Base-by-base conservation (phyloP, 2,888 invertebrate genomes). In the Theretra japonica region DNA sequence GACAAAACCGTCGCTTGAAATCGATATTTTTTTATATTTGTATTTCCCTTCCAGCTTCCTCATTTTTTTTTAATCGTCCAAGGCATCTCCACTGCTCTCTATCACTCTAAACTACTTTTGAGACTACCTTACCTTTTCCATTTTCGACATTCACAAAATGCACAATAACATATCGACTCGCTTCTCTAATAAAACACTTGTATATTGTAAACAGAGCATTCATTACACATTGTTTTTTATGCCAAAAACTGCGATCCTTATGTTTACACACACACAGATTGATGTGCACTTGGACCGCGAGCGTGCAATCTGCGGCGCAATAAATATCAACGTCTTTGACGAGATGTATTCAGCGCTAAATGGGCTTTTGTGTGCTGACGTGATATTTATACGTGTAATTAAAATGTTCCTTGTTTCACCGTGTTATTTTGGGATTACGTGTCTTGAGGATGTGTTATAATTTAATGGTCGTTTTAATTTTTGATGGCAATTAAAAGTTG, bases 301-400 rank as follows among this genome's bases (percentile, higher is more conserved):
- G 48, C 65, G n/a, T 21, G 48, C 65, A 48, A 65, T 65, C 41
- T 41, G 23, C 23, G 15, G 41, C 21, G 41, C 65, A 48, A 65
- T 65, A 65, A 65, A 65, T 41, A 23, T 41, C 62, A 33, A 60
- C 60, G n/a, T 53, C 53, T 53, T 60, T 30, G 60, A 60, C 60
- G 60, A n/a, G 60, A 15, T 17, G 48, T 48, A 23, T 65, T 48
- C 23, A 11, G 65, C 65, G 21, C 23, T 48, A 23, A 48, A 65
- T 65, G 23, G 65, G 23, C 48, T 65, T 65, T 65, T 65, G 65
- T 65, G 41, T 65, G 21, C 48, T 48, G 48, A 60, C 60, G n/a
- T 60, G 60, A 65, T 65, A 65, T 65, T 65, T 65, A 65, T 65
- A 65, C 23, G 5, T 48, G 65, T 65, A 65, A 65, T 65, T 65